A percentile compares a stretch with the other conserved stretches of the same genome.
Conservation (phyloP, 2,113 vertebrate species). For the human (Homo sapiens) region GRCh38 chr2:211542001-211542500, state of each 20-base stretch:
- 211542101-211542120: constrained; percentile 38
- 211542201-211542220: constrained; percentile 72
- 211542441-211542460: not conserved
- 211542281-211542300: not conserved
- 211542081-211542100: not conserved
- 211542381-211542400: not conserved
- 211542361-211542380: not conserved
- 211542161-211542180: constrained; percentile 63
- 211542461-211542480: not conserved
- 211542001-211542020: not conserved
- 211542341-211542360: not conserved
- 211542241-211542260: not conserved
- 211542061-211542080: constrained; percentile 1
- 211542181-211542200: constrained; percentile 67
- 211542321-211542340: not conserved
- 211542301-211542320: not conserved
- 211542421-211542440: not conserved
- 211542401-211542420: not conserved
- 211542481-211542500: not conserved
- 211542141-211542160: constrained; percentile 29
- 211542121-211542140: not conserved
- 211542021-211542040: not conserved
- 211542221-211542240: constrained; percentile 39
- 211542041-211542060: not conserved
- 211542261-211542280: not conserved